Evolutionary conservation across 2,888 invertebrate species (phyloP).

Genomic region (Phasia obesa): DNA sequence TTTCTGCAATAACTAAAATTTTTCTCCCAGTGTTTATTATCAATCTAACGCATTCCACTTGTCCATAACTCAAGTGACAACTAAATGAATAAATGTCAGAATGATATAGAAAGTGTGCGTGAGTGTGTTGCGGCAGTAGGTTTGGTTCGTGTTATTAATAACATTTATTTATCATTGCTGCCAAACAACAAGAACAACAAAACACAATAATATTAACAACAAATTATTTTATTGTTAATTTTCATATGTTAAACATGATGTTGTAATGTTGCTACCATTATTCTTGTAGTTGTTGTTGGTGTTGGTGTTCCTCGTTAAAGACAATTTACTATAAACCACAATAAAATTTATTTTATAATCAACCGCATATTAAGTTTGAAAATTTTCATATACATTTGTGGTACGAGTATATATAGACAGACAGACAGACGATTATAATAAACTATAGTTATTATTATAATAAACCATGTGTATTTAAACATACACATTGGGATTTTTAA

Average conservation of each 20-base stretch:
- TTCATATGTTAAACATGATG: slow-evolving; percentile 57
- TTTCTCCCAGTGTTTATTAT: slow-evolving; percentile 11
- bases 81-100: slow-evolving; percentile 1
- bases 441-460: slow-evolving; percentile 54
- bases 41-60: slow-evolving; percentile 36
- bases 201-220: slow-evolving; percentile 41
- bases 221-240: slow-evolving; percentile 68
- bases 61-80: slow-evolving; percentile 29
- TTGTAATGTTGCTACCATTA: slow-evolving; percentile 35
- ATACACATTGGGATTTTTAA: neutral
- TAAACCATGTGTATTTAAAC: slow-evolving; percentile 30
- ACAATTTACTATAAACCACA: slow-evolving; percentile 69
- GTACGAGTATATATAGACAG: neutral
- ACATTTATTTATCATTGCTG: slow-evolving; percentile 38
- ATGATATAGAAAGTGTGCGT: too few relatives aligned
- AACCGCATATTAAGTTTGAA: slow-evolving; percentile 66
- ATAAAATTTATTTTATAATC: slow-evolving; percentile 68
- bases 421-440: slow-evolving; percentile 46
- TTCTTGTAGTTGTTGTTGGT: slow-evolving; percentile 31
- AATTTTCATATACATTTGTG: slow-evolving; percentile 24
- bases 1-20: neutral
- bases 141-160: slow-evolving; percentile 30
- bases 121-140: neutral
- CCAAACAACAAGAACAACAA: slow-evolving; percentile 17
- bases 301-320: slow-evolving; percentile 60